phyloP scores from a whole-genome alignment of 2,797 vertebrate genomes.

The Mallotus villosus region DNA sequence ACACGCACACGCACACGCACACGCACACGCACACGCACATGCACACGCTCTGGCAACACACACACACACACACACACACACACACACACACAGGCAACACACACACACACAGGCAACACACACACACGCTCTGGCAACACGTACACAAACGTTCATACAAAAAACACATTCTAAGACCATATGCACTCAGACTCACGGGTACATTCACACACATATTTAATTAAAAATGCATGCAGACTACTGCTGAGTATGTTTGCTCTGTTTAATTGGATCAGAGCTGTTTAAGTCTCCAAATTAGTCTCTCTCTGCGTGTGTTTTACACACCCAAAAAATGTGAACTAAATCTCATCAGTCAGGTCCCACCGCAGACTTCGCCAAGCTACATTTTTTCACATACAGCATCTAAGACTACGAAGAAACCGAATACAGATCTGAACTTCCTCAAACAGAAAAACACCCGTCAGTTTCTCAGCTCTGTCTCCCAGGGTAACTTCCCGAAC shows the following conservation, averaged over 20 bases:
- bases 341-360: neutral
- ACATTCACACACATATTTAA: neutral
- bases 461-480: constrained; percentile 33
- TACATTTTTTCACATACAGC: constrained; percentile 23
- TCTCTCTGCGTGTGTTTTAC: constrained; percentile 41
- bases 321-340: constrained; percentile 17
- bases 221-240: constrained; percentile 26
- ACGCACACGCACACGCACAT: too few species aligned
- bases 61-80: constrained; percentile 1
- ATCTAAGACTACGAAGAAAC: constrained; percentile 1
- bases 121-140: neutral
- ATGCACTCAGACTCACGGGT: neutral
- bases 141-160: constrained; percentile 19
- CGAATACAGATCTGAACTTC: constrained; percentile 21
- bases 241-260: constrained; percentile 43
- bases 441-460: constrained; percentile 14
- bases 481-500: constrained; percentile 23
- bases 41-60: neutral
- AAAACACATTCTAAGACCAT: constrained; percentile 18
- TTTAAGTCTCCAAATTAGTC: constrained; percentile 53
- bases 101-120: constrained; percentile 17
- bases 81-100: too few species aligned
- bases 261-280: constrained; percentile 59
- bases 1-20: constrained; percentile 19
- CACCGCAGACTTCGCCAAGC: constrained; percentile 3